A percentile compares a stretch with the other conserved stretches of the same genome.
Evolutionary conservation across 1,140 invertebrate species (phyloP).

Genomic region (Papilio machaon): DNA sequence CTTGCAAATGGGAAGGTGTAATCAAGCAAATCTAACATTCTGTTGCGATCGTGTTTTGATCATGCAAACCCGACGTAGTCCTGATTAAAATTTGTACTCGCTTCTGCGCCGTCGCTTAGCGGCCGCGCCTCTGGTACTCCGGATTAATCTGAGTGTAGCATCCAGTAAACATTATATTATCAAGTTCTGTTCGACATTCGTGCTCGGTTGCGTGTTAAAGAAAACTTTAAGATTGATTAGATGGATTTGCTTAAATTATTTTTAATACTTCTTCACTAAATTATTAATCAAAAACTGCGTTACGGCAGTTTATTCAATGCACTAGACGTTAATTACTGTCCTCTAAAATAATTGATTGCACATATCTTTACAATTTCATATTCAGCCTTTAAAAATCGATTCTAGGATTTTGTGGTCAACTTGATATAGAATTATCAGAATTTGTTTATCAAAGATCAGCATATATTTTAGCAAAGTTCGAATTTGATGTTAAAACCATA

Average conservation of each 20-base stretch:
- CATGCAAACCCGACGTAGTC: conserved; percentile 51
- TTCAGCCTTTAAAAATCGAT: too few species aligned
- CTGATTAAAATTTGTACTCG: conserved; percentile 58
- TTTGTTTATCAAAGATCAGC: too few species aligned
- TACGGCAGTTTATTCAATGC: too few species aligned
- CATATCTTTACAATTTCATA: too few species aligned
- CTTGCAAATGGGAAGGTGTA: conserved; percentile 20
- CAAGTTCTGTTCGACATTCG: conserved; percentile 20
- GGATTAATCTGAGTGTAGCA: conserved; percentile 52
- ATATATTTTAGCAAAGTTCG: too few species aligned
- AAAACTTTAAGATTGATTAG: conserved; percentile 4
- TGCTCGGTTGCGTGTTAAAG: conserved; percentile 19
- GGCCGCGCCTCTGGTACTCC: conserved; percentile 22
- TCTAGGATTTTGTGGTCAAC: too few species aligned
- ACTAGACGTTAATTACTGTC: too few species aligned
- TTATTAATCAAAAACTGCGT: neutral
- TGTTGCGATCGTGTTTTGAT: conserved; percentile 51
- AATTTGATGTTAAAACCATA: too few species aligned
- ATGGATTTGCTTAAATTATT: neutral
- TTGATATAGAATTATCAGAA: too few species aligned
- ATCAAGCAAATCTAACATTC: conserved; percentile 43
- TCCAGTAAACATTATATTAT: conserved; percentile 28
- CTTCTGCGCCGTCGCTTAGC: conserved; percentile 46
- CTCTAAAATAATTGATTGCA: too few species aligned
- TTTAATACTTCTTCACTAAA: neutral